These are phyloP conservation scores for Ischnura elegans DNA, from an alignment of 2,888 invertebrate species.

Conservation along the genomic window DNA sequence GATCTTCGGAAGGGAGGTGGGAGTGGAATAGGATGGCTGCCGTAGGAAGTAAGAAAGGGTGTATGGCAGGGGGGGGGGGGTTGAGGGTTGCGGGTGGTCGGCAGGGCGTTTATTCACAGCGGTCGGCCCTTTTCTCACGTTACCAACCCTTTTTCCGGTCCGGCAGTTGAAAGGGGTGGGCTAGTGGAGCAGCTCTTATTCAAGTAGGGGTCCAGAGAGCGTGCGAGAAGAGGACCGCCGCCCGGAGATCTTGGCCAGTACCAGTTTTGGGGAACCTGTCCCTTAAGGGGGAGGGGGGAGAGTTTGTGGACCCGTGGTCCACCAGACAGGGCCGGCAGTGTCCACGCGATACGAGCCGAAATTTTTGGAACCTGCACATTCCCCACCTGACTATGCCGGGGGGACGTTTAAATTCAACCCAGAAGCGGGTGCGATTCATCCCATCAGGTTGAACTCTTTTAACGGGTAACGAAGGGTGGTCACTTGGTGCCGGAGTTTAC, in stretches of 20 bases:
- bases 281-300: neutral
- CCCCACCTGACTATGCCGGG: too few relatives aligned
- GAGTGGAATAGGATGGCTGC: neutral
- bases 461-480: too few relatives aligned
- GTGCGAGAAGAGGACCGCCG: neutral
- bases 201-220: too few relatives aligned
- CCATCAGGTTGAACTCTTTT: too few relatives aligned
- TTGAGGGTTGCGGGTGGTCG: neutral
- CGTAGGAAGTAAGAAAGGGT: neutral
- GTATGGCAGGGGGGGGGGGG: neutral
- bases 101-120: neutral
- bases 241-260: neutral
- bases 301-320: neutral
- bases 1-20: neutral
- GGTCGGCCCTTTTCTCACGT: neutral
- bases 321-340: neutral
- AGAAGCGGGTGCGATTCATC: too few relatives aligned
- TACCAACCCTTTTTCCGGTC: conserved; percentile 25
- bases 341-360: neutral
- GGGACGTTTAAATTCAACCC: too few relatives aligned
- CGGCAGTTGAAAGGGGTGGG: neutral
- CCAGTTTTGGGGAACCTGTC: conserved; percentile 9
- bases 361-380: neutral
- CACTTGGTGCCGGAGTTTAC: too few relatives aligned
- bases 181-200: neutral